Base-by-base conservation (phyloP, 2,888 invertebrate species). In the Clitarchus hookeri region DNA sequence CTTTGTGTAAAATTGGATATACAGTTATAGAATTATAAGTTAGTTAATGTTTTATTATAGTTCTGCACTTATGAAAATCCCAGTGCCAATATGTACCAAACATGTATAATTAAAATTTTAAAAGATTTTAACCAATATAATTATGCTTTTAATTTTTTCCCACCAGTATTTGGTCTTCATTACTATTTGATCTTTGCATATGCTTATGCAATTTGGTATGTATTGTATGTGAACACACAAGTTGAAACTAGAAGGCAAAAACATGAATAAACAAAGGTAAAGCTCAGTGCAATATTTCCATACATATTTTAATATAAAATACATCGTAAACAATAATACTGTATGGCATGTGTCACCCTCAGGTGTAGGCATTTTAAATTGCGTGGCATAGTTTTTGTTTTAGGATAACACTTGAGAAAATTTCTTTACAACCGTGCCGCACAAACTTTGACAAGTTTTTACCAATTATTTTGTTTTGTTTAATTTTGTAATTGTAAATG, bases 31-130 rank as follows among this genome's bases (percentile, higher is more conserved):
- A 84, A 79, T 80, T 84, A 85, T n/a, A 48, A 84, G 36, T 27
- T 65, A 65, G 65, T 65, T 84, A 79, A 44, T 78, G 54, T 27
- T 54, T 86, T 85, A 87, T 85, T 65, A 86, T 87, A 86, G 86
- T 84, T 86, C 85, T 87, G 85, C 84, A 86, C 84, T 82, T 80
- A 84, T 3, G 36, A 85, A 86, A 86, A 79, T 85, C 65, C 79
- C 54, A 87, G 85, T 86, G 85, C 86, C 87, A 86, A 87, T 36
- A 83, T 87, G 86, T 87, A 87, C 86, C 80, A 79, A 82, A 86
- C 84, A 84, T 87, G 79, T 84, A 85, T 77, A 85, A 87, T 85
- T 87, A 87, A 87, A 87, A 48, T 48, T 86, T 85, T 77, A 87
- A 78, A 84, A 79, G 65, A 87, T 84, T 84, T 87, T 87, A 87